Evolutionary conservation across 2,888 invertebrate species (phyloP), one percentile per base, ranked within the genome.

Genomic region (Priocnemis perturbator): DNA sequence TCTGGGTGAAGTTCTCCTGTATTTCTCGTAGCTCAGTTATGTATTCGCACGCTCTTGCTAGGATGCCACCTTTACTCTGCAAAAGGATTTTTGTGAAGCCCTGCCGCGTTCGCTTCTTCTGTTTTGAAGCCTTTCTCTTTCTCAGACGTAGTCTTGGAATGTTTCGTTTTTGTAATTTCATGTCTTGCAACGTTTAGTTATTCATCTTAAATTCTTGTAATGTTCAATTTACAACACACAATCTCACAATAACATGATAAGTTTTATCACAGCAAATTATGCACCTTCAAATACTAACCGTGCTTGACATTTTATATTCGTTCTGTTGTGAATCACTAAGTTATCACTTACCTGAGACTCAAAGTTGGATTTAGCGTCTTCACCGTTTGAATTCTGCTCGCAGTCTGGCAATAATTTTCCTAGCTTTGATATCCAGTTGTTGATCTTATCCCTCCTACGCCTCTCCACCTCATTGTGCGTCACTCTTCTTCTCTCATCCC

Each of bases 381-480:
- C 84, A 57, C 84, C 85, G 17, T 50, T 65, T 11, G 69, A 17
- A 45, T 87, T 89, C 85, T 91, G 91, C 71, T 93, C 93, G 9
- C 64, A 71, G 0, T 78, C 78, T 2, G 97, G 97, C 57, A 98
- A 93, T 71, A 98, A 92, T 83, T 96, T 95, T 2, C 96, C 95
- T 67, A 98, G 89, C 88, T 96, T 96, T 50, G 95, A 93, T 76
- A 98, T 98, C 97, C 97, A 98, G 85, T 94, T 96, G 88, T 98
- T 98, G 71, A 98, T 98, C 91, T 98, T 98, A 86, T 98, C 97
- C 75, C 98, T 91, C 45, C 98, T 91, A 69, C 97, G 91, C 80
- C 98, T 92, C 88, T 98, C 98, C 7, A 98, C 97, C 91, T 97
- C 97, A 86, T 97, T 97, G 89, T 97, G 97, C 17, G 96, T 97